A percentile compares a stretch with the other conserved stretches of the same genome.
These are phyloP conservation scores for Poliocrania exsul DNA, from an alignment of 2,797 vertebrate species.

Conservation along the genomic window DNA sequence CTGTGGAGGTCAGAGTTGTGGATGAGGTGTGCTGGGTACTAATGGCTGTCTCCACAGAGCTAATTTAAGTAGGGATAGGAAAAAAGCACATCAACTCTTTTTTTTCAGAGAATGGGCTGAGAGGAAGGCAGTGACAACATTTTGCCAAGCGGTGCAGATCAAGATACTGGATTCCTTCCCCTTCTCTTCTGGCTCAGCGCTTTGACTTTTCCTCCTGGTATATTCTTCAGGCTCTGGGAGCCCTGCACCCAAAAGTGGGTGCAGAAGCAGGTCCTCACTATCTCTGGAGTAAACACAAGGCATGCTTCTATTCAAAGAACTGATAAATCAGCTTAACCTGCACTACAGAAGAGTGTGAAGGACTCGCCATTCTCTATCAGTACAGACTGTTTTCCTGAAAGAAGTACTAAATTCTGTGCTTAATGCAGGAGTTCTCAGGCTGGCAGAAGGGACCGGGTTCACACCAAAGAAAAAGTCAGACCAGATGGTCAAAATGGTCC, in stretches of 20 bases:
- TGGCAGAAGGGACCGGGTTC: not conserved
- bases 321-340: not conserved
- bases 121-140: not conserved
- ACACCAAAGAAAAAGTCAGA: not conserved
- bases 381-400: not conserved
- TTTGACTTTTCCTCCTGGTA: not conserved
- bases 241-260: not conserved
- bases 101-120: not conserved
- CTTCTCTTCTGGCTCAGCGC: not conserved
- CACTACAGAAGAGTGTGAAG: not conserved
- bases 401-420: not conserved
- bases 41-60: not conserved
- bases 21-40: not conserved
- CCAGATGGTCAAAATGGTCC: not conserved
- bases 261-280: not conserved
- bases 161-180: not conserved
- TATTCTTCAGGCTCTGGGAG: not conserved
- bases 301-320: not conserved
- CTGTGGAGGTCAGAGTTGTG: not conserved
- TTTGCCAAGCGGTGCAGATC: not conserved
- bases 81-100: not conserved
- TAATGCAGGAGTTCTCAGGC: not conserved
- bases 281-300: not conserved
- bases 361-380: fast-evolving
- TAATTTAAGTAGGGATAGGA: not conserved